phyloP scores from a whole-genome alignment of 2,888 invertebrate genomes.

The Cataglyphis rosenhaueri region DNA sequence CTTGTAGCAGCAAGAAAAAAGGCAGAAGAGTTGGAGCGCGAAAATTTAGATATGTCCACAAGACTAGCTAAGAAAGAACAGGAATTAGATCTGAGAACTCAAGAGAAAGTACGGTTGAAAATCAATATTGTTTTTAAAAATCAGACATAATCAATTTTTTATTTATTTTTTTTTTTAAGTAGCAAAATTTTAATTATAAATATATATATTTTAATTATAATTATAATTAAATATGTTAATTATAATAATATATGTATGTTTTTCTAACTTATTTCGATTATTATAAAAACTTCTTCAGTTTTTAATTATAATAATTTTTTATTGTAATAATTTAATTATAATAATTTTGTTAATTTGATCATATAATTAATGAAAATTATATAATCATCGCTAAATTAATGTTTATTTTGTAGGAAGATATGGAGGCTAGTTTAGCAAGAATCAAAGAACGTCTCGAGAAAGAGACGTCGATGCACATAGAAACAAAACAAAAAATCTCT shows the following conservation, averaged over 20 bases:
- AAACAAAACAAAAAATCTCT: conserved; percentile 92
- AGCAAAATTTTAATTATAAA: conserved; percentile 1
- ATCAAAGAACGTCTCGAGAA: conserved; percentile 95
- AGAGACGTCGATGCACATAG: conserved; percentile 94
- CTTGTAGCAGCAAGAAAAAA: conserved; percentile 94
- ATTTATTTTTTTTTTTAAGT: not conserved
- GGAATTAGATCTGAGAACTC: conserved; percentile 94
- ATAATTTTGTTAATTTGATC: not conserved
- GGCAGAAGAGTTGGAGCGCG: conserved; percentile 95
- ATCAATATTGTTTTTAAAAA: not conserved
- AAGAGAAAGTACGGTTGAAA: conserved; percentile 89
- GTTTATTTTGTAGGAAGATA: conserved; percentile 89
- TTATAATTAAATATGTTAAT: no score
- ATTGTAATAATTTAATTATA: not conserved
- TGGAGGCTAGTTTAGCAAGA: conserved; percentile 92
- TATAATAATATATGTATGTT: no score
- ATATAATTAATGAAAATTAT: not conserved
- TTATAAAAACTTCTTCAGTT: not conserved
- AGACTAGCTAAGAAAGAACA: conserved; percentile 96
- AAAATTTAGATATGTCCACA: conserved; percentile 94
- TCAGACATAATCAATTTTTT: not conserved
- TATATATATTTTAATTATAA: not conserved
- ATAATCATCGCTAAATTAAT: not conserved
- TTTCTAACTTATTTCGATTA: not conserved
- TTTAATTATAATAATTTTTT: not conserved